Percentiles rank a stretch among this genome's conserved stretches.
Evolutionary conservation across 2,888 invertebrate species (phyloP).

Genomic region (Macroteleia sp.): DNA sequence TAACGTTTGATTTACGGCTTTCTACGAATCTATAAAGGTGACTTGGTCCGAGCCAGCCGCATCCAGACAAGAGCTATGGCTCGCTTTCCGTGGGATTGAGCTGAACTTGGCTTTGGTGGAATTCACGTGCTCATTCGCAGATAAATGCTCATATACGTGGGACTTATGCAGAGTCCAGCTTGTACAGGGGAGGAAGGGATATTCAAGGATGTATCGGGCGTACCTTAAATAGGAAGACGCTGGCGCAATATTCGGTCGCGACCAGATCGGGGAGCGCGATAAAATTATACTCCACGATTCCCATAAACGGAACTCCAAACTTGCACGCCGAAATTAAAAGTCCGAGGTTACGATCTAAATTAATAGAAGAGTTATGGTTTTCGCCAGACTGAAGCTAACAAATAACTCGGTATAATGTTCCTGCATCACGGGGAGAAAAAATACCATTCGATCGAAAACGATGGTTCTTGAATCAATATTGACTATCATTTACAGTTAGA

Average conservation of each 20-base stretch:
- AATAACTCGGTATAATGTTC: too few species aligned
- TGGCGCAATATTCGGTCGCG: conserved; percentile 77
- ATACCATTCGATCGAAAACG: too few species aligned
- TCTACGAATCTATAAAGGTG: conserved; percentile 83
- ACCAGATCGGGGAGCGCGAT: conserved; percentile 80
- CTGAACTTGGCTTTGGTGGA: conserved; percentile 61
- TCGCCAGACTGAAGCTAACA: too few species aligned
- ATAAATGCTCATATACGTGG: conserved; percentile 61
- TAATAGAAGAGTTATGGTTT: not conserved
- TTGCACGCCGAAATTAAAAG: conserved; percentile 83
- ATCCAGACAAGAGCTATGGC: conserved; percentile 57
- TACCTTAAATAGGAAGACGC: conserved; percentile 59
- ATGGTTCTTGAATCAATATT: too few species aligned
- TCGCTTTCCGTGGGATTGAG: conserved; percentile 66
- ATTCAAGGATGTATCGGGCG: conserved; percentile 53
- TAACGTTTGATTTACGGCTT: conserved; percentile 84
- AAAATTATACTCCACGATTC: conserved; percentile 80
- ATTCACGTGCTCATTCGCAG: conserved; percentile 60
- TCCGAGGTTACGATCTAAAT: conserved; percentile 64
- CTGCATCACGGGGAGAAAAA: too few species aligned
- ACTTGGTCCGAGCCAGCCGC: conserved; percentile 68
- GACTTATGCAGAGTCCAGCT: conserved; percentile 49
- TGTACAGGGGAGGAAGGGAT: conserved; percentile 39
- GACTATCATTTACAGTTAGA: too few species aligned
- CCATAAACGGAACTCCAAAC: conserved; percentile 79